These are phyloP conservation scores for Arge pagana DNA, from an alignment of 2,888 invertebrate genomes.

Conservation along the genomic window DNA sequence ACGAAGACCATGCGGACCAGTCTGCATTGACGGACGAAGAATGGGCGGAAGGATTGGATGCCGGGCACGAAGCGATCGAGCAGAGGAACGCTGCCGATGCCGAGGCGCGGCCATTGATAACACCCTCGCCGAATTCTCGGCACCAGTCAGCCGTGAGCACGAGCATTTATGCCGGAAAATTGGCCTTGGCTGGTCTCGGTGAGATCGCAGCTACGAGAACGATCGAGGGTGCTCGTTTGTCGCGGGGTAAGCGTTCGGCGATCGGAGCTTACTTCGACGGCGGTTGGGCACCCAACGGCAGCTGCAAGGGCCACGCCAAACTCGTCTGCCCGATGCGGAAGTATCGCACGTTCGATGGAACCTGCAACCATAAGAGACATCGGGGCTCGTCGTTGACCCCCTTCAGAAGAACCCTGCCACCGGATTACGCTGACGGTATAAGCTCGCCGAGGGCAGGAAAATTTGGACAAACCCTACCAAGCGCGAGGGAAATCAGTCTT, in stretches of 20 bases:
- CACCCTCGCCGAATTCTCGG: constrained; percentile 68
- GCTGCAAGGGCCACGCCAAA: constrained; percentile 40
- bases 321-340: constrained; percentile 48
- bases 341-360: constrained; percentile 74
- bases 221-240: constrained; percentile 57
- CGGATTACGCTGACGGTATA: constrained; percentile 78
- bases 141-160: constrained; percentile 75
- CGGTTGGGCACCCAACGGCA: constrained; percentile 41
- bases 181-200: constrained; percentile 71
- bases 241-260: constrained; percentile 40
- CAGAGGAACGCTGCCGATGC: constrained; percentile 63
- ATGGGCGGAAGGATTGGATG: constrained; percentile 61
- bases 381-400: constrained; percentile 78
- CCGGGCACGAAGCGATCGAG: constrained; percentile 65
- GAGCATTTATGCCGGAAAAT: constrained; percentile 63
- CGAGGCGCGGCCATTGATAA: constrained; percentile 59
- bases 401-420: constrained; percentile 73
- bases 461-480: constrained; percentile 66
- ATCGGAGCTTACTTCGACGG: constrained; percentile 46
- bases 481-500: constrained; percentile 76
- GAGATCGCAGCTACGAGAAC: constrained; percentile 71
- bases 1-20: constrained; percentile 1
- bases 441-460: constrained; percentile 64
- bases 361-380: constrained; percentile 73
- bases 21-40: constrained; percentile 52